Base-by-base conservation (phyloP, 2,888 invertebrate species). In the Lepidocyrtinus sp. region DNA sequence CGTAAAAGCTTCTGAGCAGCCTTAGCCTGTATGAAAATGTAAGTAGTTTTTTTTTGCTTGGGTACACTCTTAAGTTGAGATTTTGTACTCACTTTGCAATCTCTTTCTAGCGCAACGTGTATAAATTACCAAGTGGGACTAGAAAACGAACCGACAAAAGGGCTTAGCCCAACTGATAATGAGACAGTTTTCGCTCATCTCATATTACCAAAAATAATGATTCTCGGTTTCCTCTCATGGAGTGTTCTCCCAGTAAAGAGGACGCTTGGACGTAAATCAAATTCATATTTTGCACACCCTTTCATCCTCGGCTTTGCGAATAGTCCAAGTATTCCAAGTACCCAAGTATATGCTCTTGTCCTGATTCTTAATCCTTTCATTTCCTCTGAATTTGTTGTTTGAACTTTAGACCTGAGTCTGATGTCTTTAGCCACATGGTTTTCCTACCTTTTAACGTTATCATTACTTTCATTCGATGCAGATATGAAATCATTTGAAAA, bases 281-380 rank as follows among this genome's bases (percentile, higher is more conserved):
- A 50, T 50, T 50, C 50, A 50, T 17, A 50, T 50, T 50, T 50
- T 50, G 50, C 50, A 7, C 36, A 36, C 17, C 19, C 19, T 36
- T 65, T 26, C 45, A n/a, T n/a, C n/a, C n/a, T n/a, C 65, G 27
- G 45, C 36, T 24, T 15, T 67, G 50, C 46, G 45, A 67, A 67
- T 15, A 26, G 65, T 3, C 1, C 24, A 21, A 17, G 45, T n/a
- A n/a, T n/a, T n/a, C n/a, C n/a, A n/a, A n/a, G n/a, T n/a, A n/a
- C n/a, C n/a, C n/a, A 65, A 45, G 65, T 36, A 36, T n/a, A 46
- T n/a, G 24, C 22, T 24, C 22, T 19, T 19, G 22, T 24, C 21
- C 50, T 67, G 46, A 24, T 24, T 67, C 21, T 67, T 67, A 67
- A 15, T 46, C 19, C n/a, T 46, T 21, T 45, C 19, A 19, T 65